Evolutionary conservation across 2,113 vertebrate species (phyloP).

Genomic region (Isurus oxyrinchus): DNA sequence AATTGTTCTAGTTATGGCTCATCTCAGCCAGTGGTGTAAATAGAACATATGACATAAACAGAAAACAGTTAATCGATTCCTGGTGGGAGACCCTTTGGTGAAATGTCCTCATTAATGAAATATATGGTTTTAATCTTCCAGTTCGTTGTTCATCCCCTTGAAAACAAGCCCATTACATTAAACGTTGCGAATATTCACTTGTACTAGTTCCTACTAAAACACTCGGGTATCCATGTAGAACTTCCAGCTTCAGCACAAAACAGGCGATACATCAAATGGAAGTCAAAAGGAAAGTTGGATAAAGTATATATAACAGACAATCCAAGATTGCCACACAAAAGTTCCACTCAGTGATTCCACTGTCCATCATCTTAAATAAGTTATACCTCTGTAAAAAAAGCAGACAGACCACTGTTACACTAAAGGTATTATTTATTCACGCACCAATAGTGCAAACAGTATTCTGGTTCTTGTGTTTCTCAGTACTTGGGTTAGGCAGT

Average conservation of each 20-base stretch:
- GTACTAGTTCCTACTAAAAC: neutral
- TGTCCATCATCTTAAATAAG: neutral
- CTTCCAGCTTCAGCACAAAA: neutral
- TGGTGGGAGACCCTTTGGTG: neutral
- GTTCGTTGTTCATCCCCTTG: neutral
- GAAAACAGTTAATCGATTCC: neutral
- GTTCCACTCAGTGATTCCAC: neutral
- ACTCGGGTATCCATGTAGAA: neutral
- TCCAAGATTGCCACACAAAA: neutral
- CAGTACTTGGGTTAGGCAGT: neutral
- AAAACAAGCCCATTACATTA: slow-evolving; percentile 5
- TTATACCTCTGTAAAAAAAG: neutral
- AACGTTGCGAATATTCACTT: neutral
- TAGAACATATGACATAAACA: neutral
- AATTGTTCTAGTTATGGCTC: neutral
- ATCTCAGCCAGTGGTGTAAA: neutral
- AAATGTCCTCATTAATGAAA: neutral
- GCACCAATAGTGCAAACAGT: neutral
- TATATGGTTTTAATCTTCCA: slow-evolving; percentile 11
- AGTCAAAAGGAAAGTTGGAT: neutral
- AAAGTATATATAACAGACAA: neutral
- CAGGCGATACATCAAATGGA: no score
- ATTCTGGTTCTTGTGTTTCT: neutral
- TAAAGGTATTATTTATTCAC: neutral
- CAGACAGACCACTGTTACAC: neutral